Evolutionary conservation across 2,113 vertebrate genomes (phyloP).

Genomic region (Sebastes fasciatus): DNA sequence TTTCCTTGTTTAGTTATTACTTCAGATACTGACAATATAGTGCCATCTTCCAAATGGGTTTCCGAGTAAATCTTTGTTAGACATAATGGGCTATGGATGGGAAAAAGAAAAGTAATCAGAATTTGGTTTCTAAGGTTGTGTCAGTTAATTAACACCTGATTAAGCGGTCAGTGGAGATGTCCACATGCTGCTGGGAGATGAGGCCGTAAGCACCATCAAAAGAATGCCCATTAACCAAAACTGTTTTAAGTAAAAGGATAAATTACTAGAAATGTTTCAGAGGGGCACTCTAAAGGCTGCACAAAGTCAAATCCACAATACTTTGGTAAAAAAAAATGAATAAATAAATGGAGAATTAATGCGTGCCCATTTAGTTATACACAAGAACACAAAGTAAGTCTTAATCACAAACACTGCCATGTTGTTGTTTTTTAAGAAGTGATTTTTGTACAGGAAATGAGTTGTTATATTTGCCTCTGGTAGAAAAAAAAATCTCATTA

Average conservation of each 20-base stretch:
- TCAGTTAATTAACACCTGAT: slow-evolving; percentile 74
- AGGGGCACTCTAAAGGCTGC: slow-evolving; percentile 3
- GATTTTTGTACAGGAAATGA: slow-evolving; percentile 34
- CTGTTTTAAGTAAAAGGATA: background rate
- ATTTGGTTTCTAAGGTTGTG: slow-evolving; percentile 55
- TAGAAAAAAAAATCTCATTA: slow-evolving; percentile 57
- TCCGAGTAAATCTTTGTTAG: slow-evolving; percentile 64
- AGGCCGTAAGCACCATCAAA: slow-evolving; percentile 20
- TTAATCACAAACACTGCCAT: slow-evolving; percentile 13
- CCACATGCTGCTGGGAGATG: slow-evolving; percentile 39
- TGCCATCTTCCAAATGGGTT: slow-evolving; percentile 43
- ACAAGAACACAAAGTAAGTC: slow-evolving; percentile 11
- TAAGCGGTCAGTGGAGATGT: slow-evolving; percentile 66
- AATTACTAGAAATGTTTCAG: slow-evolving; percentile 8
- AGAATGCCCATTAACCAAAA: slow-evolving; percentile 7
- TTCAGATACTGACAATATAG: slow-evolving; percentile 23
- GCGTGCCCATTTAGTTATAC: slow-evolving; percentile 1
- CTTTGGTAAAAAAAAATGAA: background rate
- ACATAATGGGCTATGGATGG: slow-evolving; percentile 53
- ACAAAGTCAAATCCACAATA: background rate
- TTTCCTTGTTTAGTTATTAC: slow-evolving; percentile 45
- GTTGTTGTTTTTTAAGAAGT: background rate
- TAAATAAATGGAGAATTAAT: slow-evolving; percentile 10
- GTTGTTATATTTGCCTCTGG: slow-evolving; percentile 38
- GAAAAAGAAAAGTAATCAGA: slow-evolving; percentile 48